These are phyloP conservation scores for Mythimna ferrago DNA, from an alignment of 2,888 invertebrate species.

Conservation along the genomic window DNA sequence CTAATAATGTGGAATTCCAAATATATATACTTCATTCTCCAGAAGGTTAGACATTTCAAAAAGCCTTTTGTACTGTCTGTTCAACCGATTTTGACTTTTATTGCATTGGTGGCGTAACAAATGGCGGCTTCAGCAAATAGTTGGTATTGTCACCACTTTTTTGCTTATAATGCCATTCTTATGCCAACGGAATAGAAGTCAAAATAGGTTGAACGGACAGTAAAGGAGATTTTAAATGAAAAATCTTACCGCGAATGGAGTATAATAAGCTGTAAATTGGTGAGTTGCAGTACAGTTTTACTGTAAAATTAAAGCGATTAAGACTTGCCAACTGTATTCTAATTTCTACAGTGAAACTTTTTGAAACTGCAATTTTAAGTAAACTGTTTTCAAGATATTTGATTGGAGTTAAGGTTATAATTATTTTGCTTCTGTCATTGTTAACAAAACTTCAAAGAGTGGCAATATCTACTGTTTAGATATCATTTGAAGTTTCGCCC, in stretches of 20 bases:
- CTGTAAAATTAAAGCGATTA: background rate
- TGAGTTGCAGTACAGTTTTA: background rate
- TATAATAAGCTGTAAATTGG: background rate
- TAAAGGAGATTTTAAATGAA: too few species aligned
- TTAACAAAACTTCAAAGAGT: conserved; percentile 34
- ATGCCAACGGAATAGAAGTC: too few species aligned
- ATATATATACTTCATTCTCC: background rate
- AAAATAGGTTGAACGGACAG: too few species aligned
- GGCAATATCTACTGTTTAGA: conserved; percentile 46
- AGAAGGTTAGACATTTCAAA: too few species aligned
- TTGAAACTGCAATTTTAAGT: background rate
- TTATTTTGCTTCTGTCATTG: conserved; percentile 3
- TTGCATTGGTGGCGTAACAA: too few species aligned
- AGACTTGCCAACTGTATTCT: background rate
- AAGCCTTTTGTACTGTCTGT: too few species aligned
- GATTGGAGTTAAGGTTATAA: background rate
- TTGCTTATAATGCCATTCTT: too few species aligned
- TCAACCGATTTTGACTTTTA: too few species aligned
- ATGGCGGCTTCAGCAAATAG: too few species aligned
- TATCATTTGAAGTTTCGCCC: conserved; percentile 40
- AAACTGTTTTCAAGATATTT: too few species aligned
- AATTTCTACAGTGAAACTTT: conserved; percentile 3
- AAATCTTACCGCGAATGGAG: too few species aligned
- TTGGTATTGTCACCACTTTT: too few species aligned
- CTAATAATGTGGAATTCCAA: background rate